Evolutionary conservation across 2,888 invertebrate genomes (phyloP), one percentile per base, ranked within the genome.

Genomic region (Rotaria socialis): DNA sequence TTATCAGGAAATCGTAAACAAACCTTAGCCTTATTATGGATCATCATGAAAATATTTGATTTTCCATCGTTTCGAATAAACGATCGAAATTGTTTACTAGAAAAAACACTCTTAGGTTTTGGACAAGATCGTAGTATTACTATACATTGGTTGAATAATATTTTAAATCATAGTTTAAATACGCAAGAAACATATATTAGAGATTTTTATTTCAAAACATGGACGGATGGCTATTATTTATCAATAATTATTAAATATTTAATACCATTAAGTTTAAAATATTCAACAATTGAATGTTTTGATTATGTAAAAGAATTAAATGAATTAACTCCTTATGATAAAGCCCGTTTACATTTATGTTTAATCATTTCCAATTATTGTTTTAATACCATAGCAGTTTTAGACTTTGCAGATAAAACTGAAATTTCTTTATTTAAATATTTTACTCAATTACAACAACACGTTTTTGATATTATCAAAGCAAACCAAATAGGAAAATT

Each of bases 211-310:
- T 2, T 47, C 4, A 14, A 80, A n/a, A 80, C 80, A 80, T 80
- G 80, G 80, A 47, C n/a, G 24, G n/a, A 80, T 80, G 80, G 80
- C 10, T 80, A 80, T 80, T 80, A 80, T 80, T 80, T 80, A 47
- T 47, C 47, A n/a, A n/a, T 47, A 11, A 47, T 80, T n/a, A 47
- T 43, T 47, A 80, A 80, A 80, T 80, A 47, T 80, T 47, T 80
- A n/a, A 24, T 43, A 47, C 80, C 80, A 47, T 80, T 47, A 47
- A 80, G 80, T 80, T 2, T 80, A 47, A 80, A 80, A 47, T 80
- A 80, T 47, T 47, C n/a, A 80, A 47, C 80, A 10, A 47, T 3
- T 0, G 0, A 43, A 80, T 80, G 80, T 80, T 43, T 43, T n/a
- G 24, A 80, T 80, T n/a, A 80, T n/a, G 47, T 43, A n/a, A 47